These are phyloP conservation scores for Eupithecia pulchellata DNA, from an alignment of 2,888 invertebrate species.

Conservation along the genomic window DNA sequence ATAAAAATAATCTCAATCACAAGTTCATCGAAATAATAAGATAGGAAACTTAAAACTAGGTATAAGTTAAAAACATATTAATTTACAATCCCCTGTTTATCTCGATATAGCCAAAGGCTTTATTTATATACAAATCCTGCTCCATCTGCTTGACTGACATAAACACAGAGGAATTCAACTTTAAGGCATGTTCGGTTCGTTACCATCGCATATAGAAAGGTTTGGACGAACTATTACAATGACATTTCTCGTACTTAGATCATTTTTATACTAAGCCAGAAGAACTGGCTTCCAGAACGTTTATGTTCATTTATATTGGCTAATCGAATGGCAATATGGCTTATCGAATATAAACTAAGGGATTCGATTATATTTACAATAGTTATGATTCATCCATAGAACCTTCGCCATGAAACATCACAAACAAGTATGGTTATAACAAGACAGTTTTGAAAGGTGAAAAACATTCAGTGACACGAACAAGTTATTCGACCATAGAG, in stretches of 20 bases:
- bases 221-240: neutral
- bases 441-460: constrained; percentile 32
- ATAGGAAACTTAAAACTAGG: constrained; percentile 38
- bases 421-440: constrained; percentile 30
- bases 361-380: constrained; percentile 45
- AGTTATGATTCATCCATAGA: constrained; percentile 25
- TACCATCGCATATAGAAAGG: neutral
- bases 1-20: constrained; percentile 39
- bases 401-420: constrained; percentile 40
- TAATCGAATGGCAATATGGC: no score
- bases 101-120: constrained; percentile 20
- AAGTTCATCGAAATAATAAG: constrained; percentile 30
- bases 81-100: constrained; percentile 39
- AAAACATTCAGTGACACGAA: constrained; percentile 36
- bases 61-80: constrained; percentile 44
- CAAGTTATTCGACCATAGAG: constrained; percentile 40
- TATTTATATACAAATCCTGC: neutral
- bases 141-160: neutral
- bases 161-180: neutral
- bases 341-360: constrained; percentile 37
- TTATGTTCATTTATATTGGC: constrained; percentile 10
- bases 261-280: neutral
- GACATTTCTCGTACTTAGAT: neutral
- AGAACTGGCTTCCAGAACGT: no score
- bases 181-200: neutral